Percentiles rank a stretch among this genome's conserved stretches.
phyloP scores from a whole-genome alignment of 2,888 invertebrate genomes.

The Acrobasis repandana region DNA sequence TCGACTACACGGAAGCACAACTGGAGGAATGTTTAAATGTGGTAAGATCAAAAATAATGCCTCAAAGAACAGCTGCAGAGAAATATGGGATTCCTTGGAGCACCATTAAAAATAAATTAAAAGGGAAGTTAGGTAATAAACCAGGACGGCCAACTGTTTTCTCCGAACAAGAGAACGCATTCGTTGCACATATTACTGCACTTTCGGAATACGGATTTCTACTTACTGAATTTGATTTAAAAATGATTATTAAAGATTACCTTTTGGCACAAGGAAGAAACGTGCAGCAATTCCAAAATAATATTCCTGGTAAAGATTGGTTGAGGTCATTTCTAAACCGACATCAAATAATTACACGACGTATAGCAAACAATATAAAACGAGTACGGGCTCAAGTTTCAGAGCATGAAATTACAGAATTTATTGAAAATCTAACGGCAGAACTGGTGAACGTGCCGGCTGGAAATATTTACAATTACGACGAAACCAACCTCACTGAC shows the following conservation, averaged over 20 bases:
- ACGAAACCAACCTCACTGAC: slow-evolving; percentile 29
- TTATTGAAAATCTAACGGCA: slow-evolving; percentile 13
- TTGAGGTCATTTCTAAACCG: slow-evolving; percentile 1
- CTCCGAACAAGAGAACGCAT: slow-evolving; percentile 18
- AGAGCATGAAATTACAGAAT: neutral
- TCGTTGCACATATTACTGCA: slow-evolving; percentile 26
- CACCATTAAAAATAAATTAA: slow-evolving; percentile 26
- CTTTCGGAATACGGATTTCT: slow-evolving; percentile 29
- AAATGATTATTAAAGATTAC: slow-evolving; percentile 24
- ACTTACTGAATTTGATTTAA: slow-evolving; percentile 26
- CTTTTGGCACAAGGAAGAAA: neutral
- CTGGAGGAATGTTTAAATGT: slow-evolving; percentile 23
- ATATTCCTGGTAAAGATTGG: neutral
- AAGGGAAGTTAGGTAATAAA: slow-evolving; percentile 21
- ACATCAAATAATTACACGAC: neutral
- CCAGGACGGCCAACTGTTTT: slow-evolving; percentile 27
- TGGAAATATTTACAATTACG: slow-evolving; percentile 29
- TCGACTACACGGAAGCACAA: slow-evolving; percentile 17
- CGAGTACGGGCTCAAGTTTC: neutral
- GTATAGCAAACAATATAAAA: neutral
- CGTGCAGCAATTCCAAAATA: slow-evolving; percentile 15
- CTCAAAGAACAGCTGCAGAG: slow-evolving; percentile 25
- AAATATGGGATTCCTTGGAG: slow-evolving; percentile 25
- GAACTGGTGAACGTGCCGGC: slow-evolving; percentile 23
- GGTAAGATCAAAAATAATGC: slow-evolving; percentile 22